These are phyloP conservation scores for Hypercompe scribonia DNA, from an alignment of 2,888 invertebrate genomes.

Conservation along the genomic window DNA sequence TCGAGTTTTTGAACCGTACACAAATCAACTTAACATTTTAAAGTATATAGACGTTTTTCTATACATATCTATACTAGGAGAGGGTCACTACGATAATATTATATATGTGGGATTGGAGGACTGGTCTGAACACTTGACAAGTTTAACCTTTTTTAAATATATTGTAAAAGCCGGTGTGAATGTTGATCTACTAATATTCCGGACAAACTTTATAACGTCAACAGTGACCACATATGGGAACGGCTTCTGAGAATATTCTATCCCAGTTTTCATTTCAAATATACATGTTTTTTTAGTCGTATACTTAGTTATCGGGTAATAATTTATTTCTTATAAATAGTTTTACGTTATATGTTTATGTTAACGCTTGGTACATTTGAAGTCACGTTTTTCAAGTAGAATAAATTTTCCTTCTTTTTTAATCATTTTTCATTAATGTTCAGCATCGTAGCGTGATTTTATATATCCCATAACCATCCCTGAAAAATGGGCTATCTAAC, in stretches of 20 bases:
- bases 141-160: background rate
- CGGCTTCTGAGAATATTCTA: conserved; percentile 8
- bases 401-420: too few relatives aligned
- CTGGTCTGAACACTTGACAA: background rate
- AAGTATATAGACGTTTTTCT: background rate
- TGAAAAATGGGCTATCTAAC: too few relatives aligned
- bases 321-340: too few relatives aligned
- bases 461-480: too few relatives aligned
- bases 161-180: background rate
- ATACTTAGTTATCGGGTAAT: too few relatives aligned
- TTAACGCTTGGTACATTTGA: too few relatives aligned
- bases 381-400: too few relatives aligned
- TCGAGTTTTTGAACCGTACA: too few relatives aligned
- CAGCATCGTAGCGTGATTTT: too few relatives aligned
- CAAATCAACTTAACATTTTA: too few relatives aligned
- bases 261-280: background rate
- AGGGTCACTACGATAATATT: background rate
- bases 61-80: background rate
- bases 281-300: background rate
- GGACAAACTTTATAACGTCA: background rate
- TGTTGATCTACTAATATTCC: background rate
- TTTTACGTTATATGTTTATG: too few relatives aligned
- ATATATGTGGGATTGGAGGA: background rate
- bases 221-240: background rate
- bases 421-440: too few relatives aligned